Percentiles rank a stretch among this genome's conserved stretches.
phyloP scores from a whole-genome alignment of 2,797 vertebrate species.

The Galaxias olidus region DNA sequence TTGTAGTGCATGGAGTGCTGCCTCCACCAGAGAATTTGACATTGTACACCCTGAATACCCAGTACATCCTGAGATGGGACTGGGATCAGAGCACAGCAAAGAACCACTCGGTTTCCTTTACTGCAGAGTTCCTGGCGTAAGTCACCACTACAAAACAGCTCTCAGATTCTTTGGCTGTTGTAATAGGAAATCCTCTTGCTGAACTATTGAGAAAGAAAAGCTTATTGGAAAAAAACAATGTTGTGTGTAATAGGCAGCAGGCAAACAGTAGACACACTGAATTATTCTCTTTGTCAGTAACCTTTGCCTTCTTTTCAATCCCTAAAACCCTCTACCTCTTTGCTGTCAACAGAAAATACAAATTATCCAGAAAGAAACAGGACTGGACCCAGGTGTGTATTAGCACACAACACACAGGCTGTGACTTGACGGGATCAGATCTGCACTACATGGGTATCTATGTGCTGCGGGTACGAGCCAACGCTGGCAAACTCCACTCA shows the following conservation, averaged over 20 bases:
- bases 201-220: too few species aligned
- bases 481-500: conserved; percentile 17
- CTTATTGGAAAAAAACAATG: too few species aligned
- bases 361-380: neutral
- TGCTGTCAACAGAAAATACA: conserved; percentile 35
- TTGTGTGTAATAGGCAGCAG: too few species aligned
- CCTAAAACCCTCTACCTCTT: too few species aligned
- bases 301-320: too few species aligned
- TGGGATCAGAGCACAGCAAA: conserved; percentile 26
- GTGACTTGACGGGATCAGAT: conserved; percentile 51
- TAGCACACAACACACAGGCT: conserved; percentile 18
- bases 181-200: too few species aligned
- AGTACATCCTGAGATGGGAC: conserved; percentile 64
- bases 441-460: conserved; percentile 55
- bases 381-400: conserved; percentile 42
- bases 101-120: conserved; percentile 50
- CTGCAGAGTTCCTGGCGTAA: conserved; percentile 61
- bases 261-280: too few species aligned
- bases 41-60: conserved; percentile 65
- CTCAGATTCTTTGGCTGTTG: too few species aligned
- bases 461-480: conserved; percentile 54
- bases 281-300: too few species aligned
- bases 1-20: conserved; percentile 31
- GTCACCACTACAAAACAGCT: conserved; percentile 14
- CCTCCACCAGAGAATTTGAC: conserved; percentile 41